Evolutionary conservation across 37 sponge, comb jelly and placozoan species (phyloP).

Genomic region (Halichondria panicea): DNA sequence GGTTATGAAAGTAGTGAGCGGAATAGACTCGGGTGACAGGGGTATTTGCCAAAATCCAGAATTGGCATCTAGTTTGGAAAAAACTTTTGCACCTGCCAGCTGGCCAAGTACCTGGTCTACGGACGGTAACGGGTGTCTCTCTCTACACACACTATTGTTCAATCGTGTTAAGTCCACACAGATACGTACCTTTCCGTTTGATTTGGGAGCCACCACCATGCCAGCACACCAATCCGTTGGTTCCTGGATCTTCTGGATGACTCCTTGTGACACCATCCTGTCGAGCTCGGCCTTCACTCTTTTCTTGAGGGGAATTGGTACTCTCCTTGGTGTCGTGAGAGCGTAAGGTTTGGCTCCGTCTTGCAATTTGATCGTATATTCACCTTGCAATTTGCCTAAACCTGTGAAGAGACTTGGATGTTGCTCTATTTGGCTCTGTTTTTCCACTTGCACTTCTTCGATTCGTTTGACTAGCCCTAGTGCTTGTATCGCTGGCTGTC

Average conservation of each 20-base stretch:
- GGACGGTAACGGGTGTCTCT: slow-evolving; percentile 39
- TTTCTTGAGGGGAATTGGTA: slow-evolving; percentile 29
- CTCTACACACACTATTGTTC: slow-evolving; percentile 50
- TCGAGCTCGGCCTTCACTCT: slow-evolving; percentile 52
- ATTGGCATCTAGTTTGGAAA: slow-evolving; percentile 62
- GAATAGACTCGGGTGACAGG: slow-evolving; percentile 28
- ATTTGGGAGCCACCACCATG: slow-evolving; percentile 53
- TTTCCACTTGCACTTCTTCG: background rate
- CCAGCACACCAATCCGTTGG: slow-evolving; percentile 56
- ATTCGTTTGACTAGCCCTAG: slow-evolving; percentile 7
- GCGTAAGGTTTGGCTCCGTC: slow-evolving; percentile 20
- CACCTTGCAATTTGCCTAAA: slow-evolving; percentile 16
- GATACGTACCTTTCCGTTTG: slow-evolving; percentile 29
- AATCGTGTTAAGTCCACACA: slow-evolving; percentile 57
- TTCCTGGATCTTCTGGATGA: slow-evolving; percentile 24
- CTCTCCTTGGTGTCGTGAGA: slow-evolving; percentile 34
- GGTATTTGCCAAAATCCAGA: slow-evolving; percentile 60
- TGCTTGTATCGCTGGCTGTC: slow-evolving; percentile 25
- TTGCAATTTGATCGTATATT: slow-evolving; percentile 21
- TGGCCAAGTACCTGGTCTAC: slow-evolving; percentile 55
- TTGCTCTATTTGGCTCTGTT: background rate
- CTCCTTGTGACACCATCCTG: slow-evolving; percentile 39
- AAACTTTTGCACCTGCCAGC: slow-evolving; percentile 23
- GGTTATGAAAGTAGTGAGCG: slow-evolving; percentile 63
- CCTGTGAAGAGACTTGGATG: slow-evolving; percentile 31